Evolutionary conservation across 2,797 vertebrate genomes (phyloP), one percentile per base, ranked within the genome.

Genomic region (Danio aesculapii): DNA sequence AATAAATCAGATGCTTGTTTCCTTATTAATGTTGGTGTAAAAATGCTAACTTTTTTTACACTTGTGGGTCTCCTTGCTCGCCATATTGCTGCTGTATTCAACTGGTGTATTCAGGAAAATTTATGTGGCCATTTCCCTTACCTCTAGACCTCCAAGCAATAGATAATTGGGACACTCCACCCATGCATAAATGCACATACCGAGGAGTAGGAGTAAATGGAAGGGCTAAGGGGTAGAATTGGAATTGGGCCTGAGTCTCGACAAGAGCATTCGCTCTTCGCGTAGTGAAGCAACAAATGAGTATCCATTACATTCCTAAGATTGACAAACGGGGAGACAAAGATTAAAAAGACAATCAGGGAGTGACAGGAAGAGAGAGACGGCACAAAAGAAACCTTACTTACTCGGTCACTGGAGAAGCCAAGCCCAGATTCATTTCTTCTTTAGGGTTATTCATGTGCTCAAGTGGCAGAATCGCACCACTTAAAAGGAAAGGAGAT

Each of bases 381-480:
- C 61, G 4, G 84, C 88, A 88, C 86, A 89, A 90, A 90, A 88
- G 86, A 82, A 89, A 89, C 89, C 89, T 82, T 89, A 88, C 91
- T 89, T 89, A 88, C 83, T 81, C 81, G 66, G 73, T 84, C 89
- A 87, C 81, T 83, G 86, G 87, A 90, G 81, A 89, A 91, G 86
- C 87, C 87, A 81, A 87, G 87, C 91, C 89, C 90, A 91, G 92
- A 94, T 94, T 94, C 87, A 92, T 93, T 93, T 90, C 91, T 93
- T 89, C 90, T 93, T 83, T 86, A 92, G 93, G 90, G 92, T 91
- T 91, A 93, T 94, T 93, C 88, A 94, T 94, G 92, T 92, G 91
- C 90, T 90, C 90, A 91, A 94, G 93, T 88, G 92, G 89, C 87
- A 88, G 90, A 93, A 92, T 93, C 91, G 90, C 92, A 92, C 91